These are phyloP conservation scores for Noctuana brunneofusca DNA, from an alignment of 2,888 invertebrate species.

Conservation along the genomic window DNA sequence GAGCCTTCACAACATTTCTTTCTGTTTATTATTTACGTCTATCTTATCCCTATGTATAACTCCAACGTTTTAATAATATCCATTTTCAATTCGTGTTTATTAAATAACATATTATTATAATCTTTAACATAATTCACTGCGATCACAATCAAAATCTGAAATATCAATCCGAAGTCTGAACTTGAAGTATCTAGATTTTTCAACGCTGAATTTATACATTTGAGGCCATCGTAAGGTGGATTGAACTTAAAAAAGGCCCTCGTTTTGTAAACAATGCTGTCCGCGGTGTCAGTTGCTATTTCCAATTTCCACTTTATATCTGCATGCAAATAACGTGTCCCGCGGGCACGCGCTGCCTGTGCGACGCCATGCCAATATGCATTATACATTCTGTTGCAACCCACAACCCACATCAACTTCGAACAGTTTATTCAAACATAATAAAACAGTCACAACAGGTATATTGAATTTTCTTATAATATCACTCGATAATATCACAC, in stretches of 20 bases:
- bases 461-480: neutral
- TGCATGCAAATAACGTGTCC: conserved; percentile 38
- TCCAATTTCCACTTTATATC: conserved; percentile 39
- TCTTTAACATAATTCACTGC: neutral
- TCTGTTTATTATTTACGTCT: neutral
- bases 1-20: conserved; percentile 6
- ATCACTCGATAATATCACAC: neutral
- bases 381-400: conserved; percentile 42
- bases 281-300: conserved; percentile 37
- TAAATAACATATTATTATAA: neutral
- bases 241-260: conserved; percentile 38
- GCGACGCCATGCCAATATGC: conserved; percentile 29
- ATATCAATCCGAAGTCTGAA: neutral
- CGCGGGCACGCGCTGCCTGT: conserved; percentile 18
- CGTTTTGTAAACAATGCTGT: conserved; percentile 37
- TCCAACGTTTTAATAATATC: neutral
- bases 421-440: conserved; percentile 11
- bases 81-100: neutral
- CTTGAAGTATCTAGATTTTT: conserved; percentile 15
- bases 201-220: conserved; percentile 25
- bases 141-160: neutral
- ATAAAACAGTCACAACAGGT: conserved; percentile 8
- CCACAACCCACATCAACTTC: conserved; percentile 10
- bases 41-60: neutral
- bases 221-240: conserved; percentile 27